These are phyloP conservation scores for Clarias fuscus DNA, from an alignment of 2,797 vertebrate genomes.

Conservation along the genomic window DNA sequence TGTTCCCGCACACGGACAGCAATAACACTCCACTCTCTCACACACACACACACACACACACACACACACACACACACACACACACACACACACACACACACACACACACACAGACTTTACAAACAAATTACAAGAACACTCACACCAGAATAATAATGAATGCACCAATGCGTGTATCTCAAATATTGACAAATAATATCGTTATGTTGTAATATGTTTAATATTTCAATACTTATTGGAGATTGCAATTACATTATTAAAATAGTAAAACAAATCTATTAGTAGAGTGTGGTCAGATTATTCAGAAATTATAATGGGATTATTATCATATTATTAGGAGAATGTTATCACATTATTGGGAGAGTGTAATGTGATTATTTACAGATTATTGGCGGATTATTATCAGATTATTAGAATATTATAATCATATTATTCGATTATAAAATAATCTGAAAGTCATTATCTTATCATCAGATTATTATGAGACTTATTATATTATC, in stretches of 20 bases:
- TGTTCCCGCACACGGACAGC: slow-evolving; percentile 8
- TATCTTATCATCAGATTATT: background rate
- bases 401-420: background rate
- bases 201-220: background rate
- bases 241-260: too few relatives aligned
- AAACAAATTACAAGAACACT: background rate
- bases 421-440: background rate
- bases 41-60: background rate
- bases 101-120: background rate
- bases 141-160: background rate
- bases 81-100: too few relatives aligned
- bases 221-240: background rate
- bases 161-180: background rate
- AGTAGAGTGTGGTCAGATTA: too few relatives aligned
- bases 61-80: background rate
- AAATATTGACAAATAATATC: background rate
- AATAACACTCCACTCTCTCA: background rate
- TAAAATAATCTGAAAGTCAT: background rate
- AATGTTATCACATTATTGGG: background rate
- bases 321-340: background rate
- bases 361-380: background rate
- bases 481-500: background rate
- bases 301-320: background rate
- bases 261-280: too few relatives aligned
- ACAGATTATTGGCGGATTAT: background rate